Evolutionary conservation across 2,113 vertebrate genomes (phyloP).

Genomic region (Seriola aureovittata): DNA sequence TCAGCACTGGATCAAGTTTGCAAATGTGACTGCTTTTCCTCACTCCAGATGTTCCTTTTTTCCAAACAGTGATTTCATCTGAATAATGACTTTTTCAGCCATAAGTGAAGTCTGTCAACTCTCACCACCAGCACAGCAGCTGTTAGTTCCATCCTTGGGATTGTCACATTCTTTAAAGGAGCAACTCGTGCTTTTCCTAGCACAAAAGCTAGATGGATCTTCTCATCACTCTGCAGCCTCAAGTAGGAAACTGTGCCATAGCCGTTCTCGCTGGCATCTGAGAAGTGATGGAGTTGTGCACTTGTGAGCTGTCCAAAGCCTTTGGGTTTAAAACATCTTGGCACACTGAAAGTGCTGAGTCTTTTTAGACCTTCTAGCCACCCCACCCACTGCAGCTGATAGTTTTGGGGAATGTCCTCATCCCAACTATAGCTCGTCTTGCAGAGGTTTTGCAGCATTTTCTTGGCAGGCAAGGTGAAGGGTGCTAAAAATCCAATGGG

Average conservation of each 20-base stretch:
- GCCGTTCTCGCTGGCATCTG: neutral
- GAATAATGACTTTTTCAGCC: no score
- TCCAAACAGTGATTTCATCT: no score
- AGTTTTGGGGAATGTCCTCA: neutral
- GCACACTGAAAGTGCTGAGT: neutral
- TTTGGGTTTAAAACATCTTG: neutral
- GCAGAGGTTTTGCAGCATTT: neutral
- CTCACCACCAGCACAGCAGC: neutral
- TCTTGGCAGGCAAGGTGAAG: neutral
- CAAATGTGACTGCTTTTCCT: neutral
- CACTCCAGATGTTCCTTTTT: no score
- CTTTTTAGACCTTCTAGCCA: neutral
- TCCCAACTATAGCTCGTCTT: neutral
- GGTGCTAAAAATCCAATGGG: neutral
- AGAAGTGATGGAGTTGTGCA: neutral
- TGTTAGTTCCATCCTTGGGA: neutral
- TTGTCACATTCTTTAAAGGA: neutral
- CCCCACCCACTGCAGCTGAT: neutral
- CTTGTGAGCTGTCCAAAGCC: neutral
- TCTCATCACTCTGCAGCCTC: neutral
- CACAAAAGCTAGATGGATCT: neutral
- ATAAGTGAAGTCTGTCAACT: neutral
- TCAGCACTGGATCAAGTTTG: neutral
- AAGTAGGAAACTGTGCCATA: neutral
- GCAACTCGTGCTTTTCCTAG: neutral